Conservation (phyloP, 2,888 invertebrate genomes). For the Villa cingulata region DNA sequence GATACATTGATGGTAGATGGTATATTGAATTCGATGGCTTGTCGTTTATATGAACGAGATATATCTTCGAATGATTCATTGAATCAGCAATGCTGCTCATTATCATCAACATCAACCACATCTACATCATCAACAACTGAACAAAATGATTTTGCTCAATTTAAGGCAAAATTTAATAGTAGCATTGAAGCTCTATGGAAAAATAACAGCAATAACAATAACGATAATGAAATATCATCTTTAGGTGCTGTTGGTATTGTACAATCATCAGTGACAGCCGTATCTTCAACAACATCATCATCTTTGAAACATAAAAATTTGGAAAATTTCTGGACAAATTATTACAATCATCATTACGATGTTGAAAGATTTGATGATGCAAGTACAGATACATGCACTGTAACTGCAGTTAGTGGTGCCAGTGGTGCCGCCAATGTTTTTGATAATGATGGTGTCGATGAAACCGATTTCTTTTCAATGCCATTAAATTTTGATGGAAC, state of each 20-base stretch:
- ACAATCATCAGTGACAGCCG: background rate
- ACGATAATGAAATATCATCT: background rate
- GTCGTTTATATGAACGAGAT: constrained; percentile 20
- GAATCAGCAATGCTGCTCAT: background rate
- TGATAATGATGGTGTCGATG: background rate
- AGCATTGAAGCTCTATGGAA: constrained; percentile 56
- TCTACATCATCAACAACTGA: constrained; percentile 8
- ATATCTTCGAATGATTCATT: constrained; percentile 16
- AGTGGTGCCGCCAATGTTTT: no score
- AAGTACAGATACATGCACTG: no score
- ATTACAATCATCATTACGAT: constrained; percentile 24
- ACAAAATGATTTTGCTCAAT: constrained; percentile 24
- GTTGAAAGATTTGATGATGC: constrained; percentile 11
- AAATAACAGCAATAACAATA: constrained; percentile 25
- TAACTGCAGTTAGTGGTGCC: no score
- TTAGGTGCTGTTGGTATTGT: background rate
- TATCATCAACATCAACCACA: constrained; percentile 3
- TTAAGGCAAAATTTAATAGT: constrained; percentile 48
- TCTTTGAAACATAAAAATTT: constrained; percentile 20
- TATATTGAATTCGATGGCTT: constrained; percentile 6
- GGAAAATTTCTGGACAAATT: constrained; percentile 26
- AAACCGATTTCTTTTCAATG: constrained; percentile 21
- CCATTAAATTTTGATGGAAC: constrained; percentile 18
- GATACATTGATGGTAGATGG: no score
- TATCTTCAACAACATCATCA: constrained; percentile 1